phyloP scores from a whole-genome alignment of 2,888 invertebrate genomes.

The Habroteleia sp. region DNA sequence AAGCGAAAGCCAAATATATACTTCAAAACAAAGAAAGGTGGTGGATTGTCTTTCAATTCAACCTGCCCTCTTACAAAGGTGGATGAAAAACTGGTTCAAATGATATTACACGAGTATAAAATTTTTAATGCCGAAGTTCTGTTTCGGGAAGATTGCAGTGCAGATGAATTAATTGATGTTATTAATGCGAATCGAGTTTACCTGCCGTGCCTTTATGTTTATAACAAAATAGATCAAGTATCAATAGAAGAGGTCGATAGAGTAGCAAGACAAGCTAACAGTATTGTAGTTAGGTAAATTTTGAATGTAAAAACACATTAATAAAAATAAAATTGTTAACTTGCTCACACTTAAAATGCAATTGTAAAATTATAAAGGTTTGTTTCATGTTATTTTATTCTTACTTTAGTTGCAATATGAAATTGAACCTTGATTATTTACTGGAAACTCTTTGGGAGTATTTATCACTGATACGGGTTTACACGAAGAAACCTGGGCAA shows the following conservation, averaged over 20 bases:
- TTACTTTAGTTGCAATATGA: constrained; percentile 96
- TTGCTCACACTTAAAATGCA: too few relatives aligned
- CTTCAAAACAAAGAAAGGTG: constrained; percentile 98
- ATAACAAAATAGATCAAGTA: constrained; percentile 99
- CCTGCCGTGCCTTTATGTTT: constrained; percentile 98
- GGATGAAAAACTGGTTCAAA: constrained; percentile 98
- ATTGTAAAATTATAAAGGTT: constrained; percentile 7
- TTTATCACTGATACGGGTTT: constrained; percentile 95
- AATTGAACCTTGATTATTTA: constrained; percentile 96
- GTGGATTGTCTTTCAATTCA: constrained; percentile 97
- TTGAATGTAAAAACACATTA: too few relatives aligned
- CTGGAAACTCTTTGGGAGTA: constrained; percentile 96
- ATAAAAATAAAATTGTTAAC: too few relatives aligned
- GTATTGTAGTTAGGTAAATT: constrained; percentile 93
- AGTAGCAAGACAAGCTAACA: constrained; percentile 92
- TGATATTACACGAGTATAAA: constrained; percentile 99
- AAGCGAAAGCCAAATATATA: constrained; percentile 98
- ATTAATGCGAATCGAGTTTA: constrained; percentile 92
- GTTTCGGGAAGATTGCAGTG: constrained; percentile 96
- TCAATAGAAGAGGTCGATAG: constrained; percentile 99
- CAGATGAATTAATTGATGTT: constrained; percentile 99
- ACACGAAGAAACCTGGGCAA: constrained; percentile 99
- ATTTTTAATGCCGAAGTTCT: constrained; percentile 96
- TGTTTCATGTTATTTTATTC: constrained; percentile 4
- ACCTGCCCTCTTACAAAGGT: constrained; percentile 95